These are phyloP conservation scores for Cataglyphis cursor DNA, from an alignment of 2,888 invertebrate species.

Conservation along the genomic window DNA sequence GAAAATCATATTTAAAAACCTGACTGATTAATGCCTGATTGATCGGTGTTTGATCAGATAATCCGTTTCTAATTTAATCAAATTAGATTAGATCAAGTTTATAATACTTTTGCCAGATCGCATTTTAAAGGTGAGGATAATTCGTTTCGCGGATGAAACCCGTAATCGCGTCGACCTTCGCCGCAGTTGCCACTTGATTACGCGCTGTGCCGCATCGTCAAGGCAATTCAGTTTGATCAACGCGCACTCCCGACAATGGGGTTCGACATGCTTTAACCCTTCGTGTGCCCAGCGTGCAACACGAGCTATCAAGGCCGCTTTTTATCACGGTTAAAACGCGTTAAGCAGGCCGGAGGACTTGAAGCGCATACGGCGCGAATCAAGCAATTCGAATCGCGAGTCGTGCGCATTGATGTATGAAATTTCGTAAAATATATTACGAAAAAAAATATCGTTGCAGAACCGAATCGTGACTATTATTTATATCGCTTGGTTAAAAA, in stretches of 20 bases:
- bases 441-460: background rate
- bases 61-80: background rate
- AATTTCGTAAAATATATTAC: conserved; percentile 28
- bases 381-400: conserved; percentile 26
- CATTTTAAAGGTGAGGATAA: conserved; percentile 68
- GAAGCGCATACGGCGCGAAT: conserved; percentile 14
- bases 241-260: conserved; percentile 60
- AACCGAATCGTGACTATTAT: background rate
- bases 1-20: background rate
- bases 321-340: conserved; percentile 46
- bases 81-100: background rate
- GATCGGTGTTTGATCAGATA: background rate
- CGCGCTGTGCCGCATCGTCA: conserved; percentile 57
- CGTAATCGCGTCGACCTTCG: conserved; percentile 77
- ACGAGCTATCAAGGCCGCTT: conserved; percentile 51
- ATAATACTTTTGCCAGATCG: background rate
- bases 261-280: conserved; percentile 56
- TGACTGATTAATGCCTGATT: background rate
- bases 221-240: conserved; percentile 68
- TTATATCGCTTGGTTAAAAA: background rate
- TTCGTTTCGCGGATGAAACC: conserved; percentile 67
- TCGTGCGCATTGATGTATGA: conserved; percentile 1
- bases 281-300: conserved; percentile 20
- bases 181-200: conserved; percentile 75
- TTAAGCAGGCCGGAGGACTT: conserved; percentile 35